Evolutionary conservation across 2,888 invertebrate genomes (phyloP), one percentile per base, ranked within the genome.

Genomic region (Teinopalpus imperialis): DNA sequence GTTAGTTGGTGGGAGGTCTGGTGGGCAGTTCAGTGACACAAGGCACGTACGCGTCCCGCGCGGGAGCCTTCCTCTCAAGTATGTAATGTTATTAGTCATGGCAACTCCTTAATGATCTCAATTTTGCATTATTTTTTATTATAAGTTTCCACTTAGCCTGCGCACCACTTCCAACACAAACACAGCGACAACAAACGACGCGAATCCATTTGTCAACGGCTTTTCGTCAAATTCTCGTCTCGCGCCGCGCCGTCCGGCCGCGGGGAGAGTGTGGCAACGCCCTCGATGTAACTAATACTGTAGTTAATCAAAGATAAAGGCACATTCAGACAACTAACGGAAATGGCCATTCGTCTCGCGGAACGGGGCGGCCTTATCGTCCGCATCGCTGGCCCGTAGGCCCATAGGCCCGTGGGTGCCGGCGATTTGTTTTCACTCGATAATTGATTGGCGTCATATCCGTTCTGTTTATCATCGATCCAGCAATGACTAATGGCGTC

Each of bases 391-490:
- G 29, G 12, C 32, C n/a, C 42, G 43, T 43, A 36, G 43, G 43
- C n/a, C n/a, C n/a, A n/a, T n/a, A n/a, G n/a, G n/a, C n/a, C n/a
- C 42, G 43, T 43, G 43, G 43, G 43, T 20, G 36, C 36, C 21
- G 36, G 23, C 30, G 30, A 43, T 43, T 36, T 36, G 36, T 43
- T 43, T 34, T 43, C 43, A 30, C 30, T 30, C 29, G 30, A 36
- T 36, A 43, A 43, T 43, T 43, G 43, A 43, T 43, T 29, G 30
- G 21, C 30, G 23, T 43, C 43, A 36, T 43, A 43, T 43, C 43
- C 43, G 43, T 10, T 13, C 9, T 7, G 26, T 26, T 27, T 32
- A 26, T 34, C 42, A 12, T 42, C 34, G 26, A 6, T 9, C 2
- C 8, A 10, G 12, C 34, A 8, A 12, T 13, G 32, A 34, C 26